Evolutionary conservation across 2,797 vertebrate species (phyloP).

Genomic region (Chelmon rostratus): DNA sequence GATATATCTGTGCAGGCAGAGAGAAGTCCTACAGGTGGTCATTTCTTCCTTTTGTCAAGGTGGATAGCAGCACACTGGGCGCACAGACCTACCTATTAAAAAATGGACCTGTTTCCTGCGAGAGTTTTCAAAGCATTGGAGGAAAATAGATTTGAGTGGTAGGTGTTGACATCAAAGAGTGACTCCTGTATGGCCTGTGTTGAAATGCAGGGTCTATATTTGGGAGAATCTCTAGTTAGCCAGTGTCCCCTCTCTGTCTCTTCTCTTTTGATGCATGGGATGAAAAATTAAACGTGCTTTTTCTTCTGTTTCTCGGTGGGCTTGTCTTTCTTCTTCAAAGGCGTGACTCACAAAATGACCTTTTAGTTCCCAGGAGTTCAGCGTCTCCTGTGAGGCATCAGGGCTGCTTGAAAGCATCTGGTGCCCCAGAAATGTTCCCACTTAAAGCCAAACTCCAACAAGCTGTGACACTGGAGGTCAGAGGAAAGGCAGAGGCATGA

Average conservation of each 20-base stretch:
- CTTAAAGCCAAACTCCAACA: constrained; percentile 5
- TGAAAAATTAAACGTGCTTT: constrained; percentile 82
- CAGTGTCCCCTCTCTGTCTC: constrained; percentile 48
- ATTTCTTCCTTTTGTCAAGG: constrained; percentile 28
- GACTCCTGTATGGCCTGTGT: constrained; percentile 40
- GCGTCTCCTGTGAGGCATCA: constrained; percentile 61
- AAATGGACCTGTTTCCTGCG: constrained; percentile 51
- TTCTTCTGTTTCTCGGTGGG: constrained; percentile 65
- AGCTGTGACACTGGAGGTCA: not conserved
- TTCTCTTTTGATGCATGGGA: constrained; percentile 79
- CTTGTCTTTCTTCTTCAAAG: constrained; percentile 86
- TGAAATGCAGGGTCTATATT: constrained; percentile 74
- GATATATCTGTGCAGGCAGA: constrained; percentile 12
- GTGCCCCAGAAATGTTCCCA: constrained; percentile 30
- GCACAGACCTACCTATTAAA: constrained; percentile 34
- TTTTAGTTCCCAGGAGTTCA: constrained; percentile 76
- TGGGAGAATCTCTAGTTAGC: constrained; percentile 68
- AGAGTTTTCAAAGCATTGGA: constrained; percentile 43
- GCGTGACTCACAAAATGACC: constrained; percentile 81
- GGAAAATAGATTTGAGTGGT: constrained; percentile 59
- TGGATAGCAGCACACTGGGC: not conserved
- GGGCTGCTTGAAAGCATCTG: constrained; percentile 53
- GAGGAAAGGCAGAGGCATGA: not conserved
- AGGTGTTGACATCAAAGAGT: constrained; percentile 75
- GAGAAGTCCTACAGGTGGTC: constrained; percentile 1